Conservation (phyloP, 2,113 vertebrate species). For the Microcebus jonahi region DNA sequence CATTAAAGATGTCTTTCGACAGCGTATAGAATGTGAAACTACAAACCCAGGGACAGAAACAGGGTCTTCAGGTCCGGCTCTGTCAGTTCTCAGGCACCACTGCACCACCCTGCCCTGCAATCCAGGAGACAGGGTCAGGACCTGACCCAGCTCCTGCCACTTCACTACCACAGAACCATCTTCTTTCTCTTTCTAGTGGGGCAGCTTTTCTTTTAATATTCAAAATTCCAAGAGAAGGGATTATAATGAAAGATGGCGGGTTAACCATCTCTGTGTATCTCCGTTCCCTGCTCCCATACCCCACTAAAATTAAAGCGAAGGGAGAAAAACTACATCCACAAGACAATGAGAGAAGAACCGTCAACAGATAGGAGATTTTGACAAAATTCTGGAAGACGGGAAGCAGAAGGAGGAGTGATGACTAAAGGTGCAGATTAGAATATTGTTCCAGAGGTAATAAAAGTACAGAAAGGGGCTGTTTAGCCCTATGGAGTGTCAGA, state of each 20-base stretch:
- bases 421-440: background rate
- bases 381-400: background rate
- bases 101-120: background rate
- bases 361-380: background rate
- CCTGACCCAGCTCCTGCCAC: background rate
- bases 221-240: conserved; percentile 1
- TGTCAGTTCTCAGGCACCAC: background rate
- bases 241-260: background rate
- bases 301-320: background rate
- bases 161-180: background rate
- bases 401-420: background rate
- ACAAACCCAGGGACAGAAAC: background rate
- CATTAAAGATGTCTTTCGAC: background rate
- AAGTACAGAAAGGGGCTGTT: background rate
- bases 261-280: background rate
- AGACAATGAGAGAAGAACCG: background rate
- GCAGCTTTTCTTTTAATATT: background rate
- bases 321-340: background rate
- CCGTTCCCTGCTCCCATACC: background rate
- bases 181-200: background rate
- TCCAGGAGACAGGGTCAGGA: background rate
- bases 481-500: background rate
- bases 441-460: background rate
- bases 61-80: background rate
- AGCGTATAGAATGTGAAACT: background rate